Conservation (phyloP, 1,140 invertebrate species). For the Sycobia sp. region DNA sequence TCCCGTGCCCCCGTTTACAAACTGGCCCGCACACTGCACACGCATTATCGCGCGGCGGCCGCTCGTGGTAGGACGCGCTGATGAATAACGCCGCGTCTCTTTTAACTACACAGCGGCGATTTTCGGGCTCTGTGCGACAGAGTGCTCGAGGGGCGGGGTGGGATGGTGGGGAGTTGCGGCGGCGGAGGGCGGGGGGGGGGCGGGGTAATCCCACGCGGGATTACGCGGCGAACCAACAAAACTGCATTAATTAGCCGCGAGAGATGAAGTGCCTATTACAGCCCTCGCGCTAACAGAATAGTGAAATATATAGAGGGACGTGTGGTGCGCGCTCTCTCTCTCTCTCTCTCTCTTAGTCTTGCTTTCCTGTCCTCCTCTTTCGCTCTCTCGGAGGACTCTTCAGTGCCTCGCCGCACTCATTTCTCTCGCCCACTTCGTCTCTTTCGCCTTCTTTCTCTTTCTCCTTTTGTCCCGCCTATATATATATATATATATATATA, state of each 20-base stretch:
- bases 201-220: conserved; percentile 11
- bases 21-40: too few relatives aligned
- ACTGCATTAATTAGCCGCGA: conserved; percentile 29
- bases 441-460: background rate
- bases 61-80: conserved; percentile 14
- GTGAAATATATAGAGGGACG: conserved; percentile 15
- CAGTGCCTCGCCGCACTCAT: background rate
- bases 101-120: conserved; percentile 15
- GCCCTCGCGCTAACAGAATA: background rate
- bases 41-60: conserved; percentile 5
- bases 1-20: background rate
- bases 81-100: conserved; percentile 21
- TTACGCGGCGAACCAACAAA: conserved; percentile 21
- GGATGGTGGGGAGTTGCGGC: too few relatives aligned
- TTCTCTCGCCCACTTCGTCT: background rate
- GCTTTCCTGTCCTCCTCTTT: background rate
- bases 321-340: background rate
- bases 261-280: conserved; percentile 27
- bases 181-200: background rate
- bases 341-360: background rate
- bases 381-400: too few relatives aligned
- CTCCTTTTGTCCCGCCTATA: too few relatives aligned
- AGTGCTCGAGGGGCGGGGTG: too few relatives aligned
- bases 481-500: too few relatives aligned
- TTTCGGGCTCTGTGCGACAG: too few relatives aligned